Evolutionary conservation across 2,113 vertebrate genomes (phyloP), one percentile per base, ranked within the genome.

Genomic region (Helogale parvula): DNA sequence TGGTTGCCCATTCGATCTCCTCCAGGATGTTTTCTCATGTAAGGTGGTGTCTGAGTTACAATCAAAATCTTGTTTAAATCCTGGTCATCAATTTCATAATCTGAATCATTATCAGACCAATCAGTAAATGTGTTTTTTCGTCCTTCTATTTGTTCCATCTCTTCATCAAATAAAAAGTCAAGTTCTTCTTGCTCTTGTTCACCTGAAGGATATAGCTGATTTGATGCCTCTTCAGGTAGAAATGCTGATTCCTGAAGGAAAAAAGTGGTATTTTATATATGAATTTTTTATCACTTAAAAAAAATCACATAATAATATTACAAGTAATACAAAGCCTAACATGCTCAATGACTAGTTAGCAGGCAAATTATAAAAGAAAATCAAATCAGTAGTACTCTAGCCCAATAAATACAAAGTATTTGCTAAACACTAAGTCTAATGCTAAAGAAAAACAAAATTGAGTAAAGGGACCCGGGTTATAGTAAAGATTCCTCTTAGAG

Each of bases 141-240:
- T 84, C 97, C 97, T 84, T 98, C 93, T 94, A 98, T 98, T 96
- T 98, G 98, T 96, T 99, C 97, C 93, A 99, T 98, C 96, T 99
- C 99, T 97, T 99, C 99, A 96, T 99, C 98, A 98, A 90, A 95
- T 76, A 95, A 95, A 98, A 99, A 99, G 98, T 99, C 99, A 98
- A 99, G 98, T 94, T 99, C 99, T 97, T 99, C 99, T 98, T 99
- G 99, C 92, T 99, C 99, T 35, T 98, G 80, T 47, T 95, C 93
- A 47, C 98, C 98, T 19, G 82, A 57, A 97, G 93, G 98, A 25
- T 96, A 95, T 12, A 96, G 96, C 6, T 95, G 97, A 85, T 90
- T 97, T 96, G 96, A 92, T 15, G 85, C 57, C 66, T 98, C 98
- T 95, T 98, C 94, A 94, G 86, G 29, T 38, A 89, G 2, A 94